Percentiles rank a stretch among this genome's conserved stretches.
Conservation (phyloP, 2,797 vertebrate genomes). For the Sebastes elongatus region DNA sequence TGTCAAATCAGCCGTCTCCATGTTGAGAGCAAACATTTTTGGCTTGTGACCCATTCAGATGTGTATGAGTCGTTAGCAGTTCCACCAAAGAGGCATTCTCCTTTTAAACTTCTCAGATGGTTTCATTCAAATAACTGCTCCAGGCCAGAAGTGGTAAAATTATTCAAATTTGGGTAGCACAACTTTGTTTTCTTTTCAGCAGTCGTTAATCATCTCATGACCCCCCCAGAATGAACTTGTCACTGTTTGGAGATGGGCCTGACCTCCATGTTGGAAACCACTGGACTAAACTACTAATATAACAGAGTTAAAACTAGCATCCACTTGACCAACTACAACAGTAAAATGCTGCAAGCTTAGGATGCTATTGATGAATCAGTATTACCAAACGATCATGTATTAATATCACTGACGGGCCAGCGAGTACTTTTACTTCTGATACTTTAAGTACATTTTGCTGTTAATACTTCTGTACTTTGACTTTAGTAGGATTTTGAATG, state of each 20-base stretch:
- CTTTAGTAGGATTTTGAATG: background rate
- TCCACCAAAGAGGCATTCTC: background rate
- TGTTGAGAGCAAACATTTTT: background rate
- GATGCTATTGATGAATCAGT: background rate
- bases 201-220: background rate
- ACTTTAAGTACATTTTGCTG: background rate
- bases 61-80: background rate
- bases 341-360: background rate
- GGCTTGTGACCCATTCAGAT: background rate
- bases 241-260: background rate
- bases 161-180: background rate
- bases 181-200: background rate
- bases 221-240: background rate
- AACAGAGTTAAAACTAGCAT: background rate
- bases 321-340: background rate
- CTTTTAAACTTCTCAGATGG: background rate
- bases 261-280: background rate
- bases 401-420: background rate
- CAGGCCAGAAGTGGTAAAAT: background rate
- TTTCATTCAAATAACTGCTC: background rate
- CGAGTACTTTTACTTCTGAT: background rate
- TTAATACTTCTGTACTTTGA: background rate
- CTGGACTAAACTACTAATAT: background rate
- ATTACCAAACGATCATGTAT: background rate
- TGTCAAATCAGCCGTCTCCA: too few relatives aligned